Conservation (phyloP, 2,113 vertebrate genomes). For the Onychostruthus taczanowskii region DNA sequence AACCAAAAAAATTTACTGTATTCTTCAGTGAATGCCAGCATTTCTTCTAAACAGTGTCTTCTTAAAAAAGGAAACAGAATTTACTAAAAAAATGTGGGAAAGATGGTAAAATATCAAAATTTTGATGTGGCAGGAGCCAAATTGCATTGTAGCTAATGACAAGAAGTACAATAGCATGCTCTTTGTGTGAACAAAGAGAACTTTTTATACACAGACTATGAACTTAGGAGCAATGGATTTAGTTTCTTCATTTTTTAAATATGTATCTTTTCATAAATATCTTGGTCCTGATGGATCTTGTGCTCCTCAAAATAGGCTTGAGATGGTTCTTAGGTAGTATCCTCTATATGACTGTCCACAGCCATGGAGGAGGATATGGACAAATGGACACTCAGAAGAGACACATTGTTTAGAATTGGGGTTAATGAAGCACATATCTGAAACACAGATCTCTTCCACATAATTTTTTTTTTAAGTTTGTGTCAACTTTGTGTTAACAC, state of each 20-base stretch:
- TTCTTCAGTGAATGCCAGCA: neutral
- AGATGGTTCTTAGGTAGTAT: neutral
- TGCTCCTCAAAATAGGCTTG: neutral
- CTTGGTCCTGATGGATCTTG: neutral
- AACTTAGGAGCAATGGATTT: neutral
- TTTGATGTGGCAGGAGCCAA: neutral
- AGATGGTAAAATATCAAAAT: neutral
- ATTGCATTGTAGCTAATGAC: neutral
- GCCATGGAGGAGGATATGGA: neutral
- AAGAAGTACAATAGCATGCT: neutral
- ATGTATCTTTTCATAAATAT: neutral
- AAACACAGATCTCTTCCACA: neutral
- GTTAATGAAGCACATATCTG: neutral
- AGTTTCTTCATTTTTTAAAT: neutral
- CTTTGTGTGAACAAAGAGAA: neutral
- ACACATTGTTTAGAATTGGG: neutral
- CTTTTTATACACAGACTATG: neutral
- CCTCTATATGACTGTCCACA: neutral
- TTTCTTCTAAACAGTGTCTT: neutral
- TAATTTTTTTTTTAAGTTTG: neutral
- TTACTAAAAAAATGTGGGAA: neutral
- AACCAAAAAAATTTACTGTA: neutral
- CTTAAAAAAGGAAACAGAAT: neutral
- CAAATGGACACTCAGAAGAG: neutral
- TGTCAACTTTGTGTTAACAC: neutral